Conservation (phyloP, 2,113 vertebrate genomes). For the Desmodus rotundus region DNA sequence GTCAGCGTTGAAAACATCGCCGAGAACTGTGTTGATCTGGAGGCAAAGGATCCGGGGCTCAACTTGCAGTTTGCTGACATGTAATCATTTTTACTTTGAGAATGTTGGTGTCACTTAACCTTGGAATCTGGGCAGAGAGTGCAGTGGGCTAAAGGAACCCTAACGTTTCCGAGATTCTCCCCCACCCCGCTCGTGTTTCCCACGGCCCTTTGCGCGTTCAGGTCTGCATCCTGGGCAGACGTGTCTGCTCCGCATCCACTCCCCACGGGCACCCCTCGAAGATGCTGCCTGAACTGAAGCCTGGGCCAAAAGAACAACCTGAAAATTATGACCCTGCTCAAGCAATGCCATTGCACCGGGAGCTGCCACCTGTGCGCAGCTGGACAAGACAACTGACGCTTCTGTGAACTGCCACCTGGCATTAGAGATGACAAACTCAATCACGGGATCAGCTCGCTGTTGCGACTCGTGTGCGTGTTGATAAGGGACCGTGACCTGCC, state of each 20-base stretch:
- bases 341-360: neutral
- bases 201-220: rapidly evolving
- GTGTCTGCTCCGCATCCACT: too few relatives aligned
- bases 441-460: neutral
- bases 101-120: neutral
- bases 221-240: neutral
- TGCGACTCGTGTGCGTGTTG: neutral
- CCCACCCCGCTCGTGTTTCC: neutral
- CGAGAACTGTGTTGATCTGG: neutral
- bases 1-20: neutral
- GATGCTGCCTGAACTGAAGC: neutral
- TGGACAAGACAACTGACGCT: neutral
- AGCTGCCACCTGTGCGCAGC: neutral
- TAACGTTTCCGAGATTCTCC: neutral
- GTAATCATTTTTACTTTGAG: neutral
- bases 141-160: neutral
- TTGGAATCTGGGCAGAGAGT: neutral
- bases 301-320: neutral
- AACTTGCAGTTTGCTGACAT: neutral
- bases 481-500: neutral
- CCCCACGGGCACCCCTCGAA: neutral
- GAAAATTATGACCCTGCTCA: neutral
- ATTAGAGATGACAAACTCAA: neutral
- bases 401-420: neutral
- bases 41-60: neutral